Conservation (phyloP, 1,140 invertebrate genomes). For the Drosophila neocordata region DNA sequence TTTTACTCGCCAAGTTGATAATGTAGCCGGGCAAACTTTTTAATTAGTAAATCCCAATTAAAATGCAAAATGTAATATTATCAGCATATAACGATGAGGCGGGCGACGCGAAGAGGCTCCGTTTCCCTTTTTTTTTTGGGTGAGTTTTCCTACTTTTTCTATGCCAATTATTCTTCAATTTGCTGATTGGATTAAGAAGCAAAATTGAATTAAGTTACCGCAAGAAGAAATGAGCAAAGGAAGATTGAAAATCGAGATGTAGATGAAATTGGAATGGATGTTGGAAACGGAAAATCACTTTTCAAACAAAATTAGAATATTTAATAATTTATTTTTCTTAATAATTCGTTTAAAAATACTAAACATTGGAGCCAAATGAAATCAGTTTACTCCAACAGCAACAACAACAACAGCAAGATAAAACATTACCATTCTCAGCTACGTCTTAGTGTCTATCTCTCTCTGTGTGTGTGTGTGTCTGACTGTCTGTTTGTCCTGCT, state of each 20-base stretch:
- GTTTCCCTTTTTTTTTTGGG: background rate
- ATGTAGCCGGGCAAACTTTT: slow-evolving; percentile 53
- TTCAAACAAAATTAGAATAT: slow-evolving; percentile 48
- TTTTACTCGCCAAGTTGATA: slow-evolving; percentile 27
- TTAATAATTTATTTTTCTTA: slow-evolving; percentile 55
- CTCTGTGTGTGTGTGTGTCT: background rate
- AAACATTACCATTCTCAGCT: slow-evolving; percentile 13
- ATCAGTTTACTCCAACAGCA: slow-evolving; percentile 37
- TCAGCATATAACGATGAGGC: slow-evolving; percentile 34
- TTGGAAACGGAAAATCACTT: slow-evolving; percentile 38
- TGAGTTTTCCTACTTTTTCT: slow-evolving; percentile 10
- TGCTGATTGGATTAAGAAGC: slow-evolving; percentile 73
- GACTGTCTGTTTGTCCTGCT: background rate
- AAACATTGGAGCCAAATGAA: slow-evolving; percentile 27
- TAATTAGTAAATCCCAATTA: slow-evolving; percentile 77
- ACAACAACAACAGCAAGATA: slow-evolving; percentile 23
- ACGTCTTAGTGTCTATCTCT: background rate
- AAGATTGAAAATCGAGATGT: slow-evolving; percentile 3
- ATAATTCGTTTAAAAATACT: slow-evolving; percentile 62
- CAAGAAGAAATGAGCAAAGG: slow-evolving; percentile 50
- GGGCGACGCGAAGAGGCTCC: too few relatives aligned
- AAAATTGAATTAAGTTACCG: slow-evolving; percentile 76
- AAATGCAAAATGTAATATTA: slow-evolving; percentile 71
- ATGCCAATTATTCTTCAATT: slow-evolving; percentile 70
- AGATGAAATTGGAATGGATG: background rate